Evolutionary conservation across 2,113 vertebrate species (phyloP).

Genomic region (Eulemur macaco): DNA sequence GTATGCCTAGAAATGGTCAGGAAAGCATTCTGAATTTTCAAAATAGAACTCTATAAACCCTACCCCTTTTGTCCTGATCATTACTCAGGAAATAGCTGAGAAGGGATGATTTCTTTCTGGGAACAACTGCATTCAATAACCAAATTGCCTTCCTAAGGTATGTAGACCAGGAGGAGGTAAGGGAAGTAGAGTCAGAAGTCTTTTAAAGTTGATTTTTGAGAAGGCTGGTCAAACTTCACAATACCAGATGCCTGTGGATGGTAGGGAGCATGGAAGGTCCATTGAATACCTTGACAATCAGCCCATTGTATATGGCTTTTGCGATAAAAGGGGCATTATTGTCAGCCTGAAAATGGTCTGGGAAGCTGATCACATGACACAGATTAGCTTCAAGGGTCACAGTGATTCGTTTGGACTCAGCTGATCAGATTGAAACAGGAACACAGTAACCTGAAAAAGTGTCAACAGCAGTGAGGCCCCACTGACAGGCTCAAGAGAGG

Average conservation of each 20-base stretch:
- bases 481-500: not conserved
- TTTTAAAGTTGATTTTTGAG: slow-evolving; percentile 45
- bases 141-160: not conserved
- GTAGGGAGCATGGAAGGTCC: slow-evolving; percentile 3
- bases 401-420: slow-evolving; percentile 48
- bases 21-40: slow-evolving; percentile 39
- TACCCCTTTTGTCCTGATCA: not conserved
- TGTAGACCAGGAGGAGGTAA: not conserved
- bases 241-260: slow-evolving; percentile 21
- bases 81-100: not conserved
- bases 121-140: not conserved
- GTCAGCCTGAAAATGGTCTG: slow-evolving; percentile 24
- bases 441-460: slow-evolving; percentile 27
- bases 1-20: not conserved
- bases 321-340: slow-evolving; percentile 52
- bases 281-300: slow-evolving; percentile 56
- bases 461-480: not conserved
- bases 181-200: slow-evolving; percentile 6
- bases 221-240: slow-evolving; percentile 29
- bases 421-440: slow-evolving; percentile 42
- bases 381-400: slow-evolving; percentile 41
- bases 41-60: not conserved
- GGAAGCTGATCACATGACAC: slow-evolving; percentile 23
- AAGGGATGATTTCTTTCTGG: not conserved
- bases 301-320: slow-evolving; percentile 45